Evolutionary conservation across 2,113 vertebrate species (phyloP), one percentile per base, ranked within the genome.

Genomic region (Gymnocephalus cernua): DNA sequence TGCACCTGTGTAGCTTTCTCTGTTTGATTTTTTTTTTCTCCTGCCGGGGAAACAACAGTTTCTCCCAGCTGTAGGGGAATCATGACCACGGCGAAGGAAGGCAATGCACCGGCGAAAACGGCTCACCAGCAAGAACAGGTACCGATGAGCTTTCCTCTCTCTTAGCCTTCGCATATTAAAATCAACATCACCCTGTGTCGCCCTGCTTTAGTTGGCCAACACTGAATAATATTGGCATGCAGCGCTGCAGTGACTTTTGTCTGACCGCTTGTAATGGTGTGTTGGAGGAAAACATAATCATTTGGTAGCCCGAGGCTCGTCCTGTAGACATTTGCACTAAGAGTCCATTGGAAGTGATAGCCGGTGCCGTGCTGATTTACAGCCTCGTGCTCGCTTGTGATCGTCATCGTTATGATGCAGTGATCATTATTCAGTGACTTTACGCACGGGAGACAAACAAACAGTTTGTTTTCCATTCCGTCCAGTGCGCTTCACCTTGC

Each of bases 1-100:
- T 71, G 76, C 80, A 51, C 69, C 84, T 65, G 77, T 68, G 66
- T 51, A 48, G 73, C 29, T 79, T 50, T 73, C 51, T 51, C 0
- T 73, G 29, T 80, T 65, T 25, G 35, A 57, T 45, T 45, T 68
- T 57, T 62, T 66, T 57, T 61, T 4, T 12, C 58, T 83, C 41
- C 69, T 58, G 70, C 69, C 51, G 77, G 80, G 76, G 86, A 76
- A 82, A 73, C 82, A 63, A 53, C 80, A 73, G 80, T 80, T 89
- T 67, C 89, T 87, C 86, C 86, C 86, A 21, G 83, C 84, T 61
- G 61, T 47, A 35, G 90, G 90, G 83, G 79, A 83, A 96, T 83
- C 95, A 99, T 99, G 98, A 99, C 98, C 90, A 99, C 97, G 51
- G 96, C 96, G 85, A 99, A 98, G 96, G 97, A 99, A 83, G 90